Evolutionary conservation across 1,140 invertebrate genomes (phyloP).

Genomic region (Zaprionus camerounensis): DNA sequence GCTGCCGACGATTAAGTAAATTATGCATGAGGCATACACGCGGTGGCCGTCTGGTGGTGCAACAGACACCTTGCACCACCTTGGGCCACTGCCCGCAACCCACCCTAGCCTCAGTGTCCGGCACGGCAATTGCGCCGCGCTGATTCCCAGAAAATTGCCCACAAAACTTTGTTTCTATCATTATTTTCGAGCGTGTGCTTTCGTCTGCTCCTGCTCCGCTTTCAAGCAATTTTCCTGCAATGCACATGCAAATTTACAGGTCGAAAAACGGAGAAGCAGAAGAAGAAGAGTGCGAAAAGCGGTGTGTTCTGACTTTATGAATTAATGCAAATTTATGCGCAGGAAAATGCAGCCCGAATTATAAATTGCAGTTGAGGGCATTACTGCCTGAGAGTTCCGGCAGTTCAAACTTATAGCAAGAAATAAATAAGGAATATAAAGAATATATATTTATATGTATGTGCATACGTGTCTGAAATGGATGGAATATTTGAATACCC

Average conservation of each 20-base stretch:
- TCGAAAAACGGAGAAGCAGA: conserved; percentile 50
- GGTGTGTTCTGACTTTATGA: conserved; percentile 55
- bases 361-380: conserved; percentile 25
- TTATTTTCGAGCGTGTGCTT: conserved; percentile 17
- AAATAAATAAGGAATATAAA: background rate
- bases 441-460: background rate
- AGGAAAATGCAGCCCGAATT: conserved; percentile 67
- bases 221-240: conserved; percentile 36
- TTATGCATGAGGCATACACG: conserved; percentile 65
- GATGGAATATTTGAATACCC: too few species aligned
- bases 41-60: conserved; percentile 21
- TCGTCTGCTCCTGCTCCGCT: background rate
- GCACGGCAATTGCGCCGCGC: conserved; percentile 9
- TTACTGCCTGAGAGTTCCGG: background rate
- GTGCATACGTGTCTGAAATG: too few species aligned
- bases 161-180: conserved; percentile 32
- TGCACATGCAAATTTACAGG: conserved; percentile 67
- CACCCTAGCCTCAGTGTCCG: conserved; percentile 8
- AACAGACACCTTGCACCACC: conserved; percentile 15
- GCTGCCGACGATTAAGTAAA: conserved; percentile 81
- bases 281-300: conserved; percentile 11
- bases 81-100: background rate
- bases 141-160: conserved; percentile 36
- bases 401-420: background rate
- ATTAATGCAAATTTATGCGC: conserved; percentile 75